Conservation (phyloP, 1,140 invertebrate genomes). For the Batillaria attramentaria region DNA sequence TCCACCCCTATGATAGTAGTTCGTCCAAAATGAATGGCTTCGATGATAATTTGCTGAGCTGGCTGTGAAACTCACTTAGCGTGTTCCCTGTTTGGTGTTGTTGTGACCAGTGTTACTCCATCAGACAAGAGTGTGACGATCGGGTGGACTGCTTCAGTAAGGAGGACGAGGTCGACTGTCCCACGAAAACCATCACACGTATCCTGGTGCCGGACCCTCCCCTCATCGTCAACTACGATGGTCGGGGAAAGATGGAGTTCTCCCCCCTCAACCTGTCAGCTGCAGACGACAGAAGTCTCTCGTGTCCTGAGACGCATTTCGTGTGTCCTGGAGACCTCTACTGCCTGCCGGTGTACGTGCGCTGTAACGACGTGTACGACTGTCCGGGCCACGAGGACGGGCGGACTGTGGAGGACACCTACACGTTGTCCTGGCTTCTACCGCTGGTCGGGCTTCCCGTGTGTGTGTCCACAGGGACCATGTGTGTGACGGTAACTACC, state of each 20-base stretch:
- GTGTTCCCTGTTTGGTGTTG: too few relatives aligned
- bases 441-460: not conserved
- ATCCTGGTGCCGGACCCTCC: not conserved
- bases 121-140: not conserved
- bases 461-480: slow-evolving; percentile 5
- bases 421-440: slow-evolving; percentile 13
- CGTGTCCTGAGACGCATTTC: slow-evolving; percentile 14
- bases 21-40: too few relatives aligned
- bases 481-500: slow-evolving; percentile 17
- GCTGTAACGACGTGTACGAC: slow-evolving; percentile 23
- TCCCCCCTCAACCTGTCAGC: not conserved
- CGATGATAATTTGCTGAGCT: too few relatives aligned
- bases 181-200: not conserved
- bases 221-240: too few relatives aligned
- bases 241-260: not conserved
- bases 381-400: slow-evolving; percentile 21
- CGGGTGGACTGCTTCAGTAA: not conserved
- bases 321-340: not conserved
- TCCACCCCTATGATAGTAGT: too few relatives aligned
- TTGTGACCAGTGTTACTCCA: too few relatives aligned
- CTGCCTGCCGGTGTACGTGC: slow-evolving; percentile 14
- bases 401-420: slow-evolving; percentile 19
- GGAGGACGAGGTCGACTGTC: not conserved
- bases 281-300: not conserved
- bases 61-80: too few relatives aligned